Evolutionary conservation across 2,113 vertebrate species (phyloP), one percentile per base, ranked within the genome.

Genomic region (Plecotus auritus): DNA sequence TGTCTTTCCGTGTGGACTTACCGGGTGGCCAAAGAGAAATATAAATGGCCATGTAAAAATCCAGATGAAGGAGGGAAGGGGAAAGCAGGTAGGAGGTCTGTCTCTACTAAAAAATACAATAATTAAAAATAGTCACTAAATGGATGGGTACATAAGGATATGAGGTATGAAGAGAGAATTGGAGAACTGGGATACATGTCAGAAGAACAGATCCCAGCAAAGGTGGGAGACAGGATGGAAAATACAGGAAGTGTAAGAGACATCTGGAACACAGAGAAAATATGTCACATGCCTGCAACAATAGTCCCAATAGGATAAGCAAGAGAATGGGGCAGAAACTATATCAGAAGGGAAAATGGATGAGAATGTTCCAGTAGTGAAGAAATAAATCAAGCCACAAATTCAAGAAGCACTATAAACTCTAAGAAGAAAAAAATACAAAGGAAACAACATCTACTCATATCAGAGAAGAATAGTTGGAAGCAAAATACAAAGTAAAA

Each of bases 121-220:
- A 76, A 42, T 78, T 81, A 86, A 93, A 94, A 77, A 51, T 13
- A 84, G 85, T 56, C 28, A 92, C 32, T n/a, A 90, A 91, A 76
- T 82, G 23, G 13, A 7, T 49, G 14, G 14, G 40, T 66, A 47
- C 73, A 69, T 47, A 89, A 77, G 16, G 40, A 67, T 73, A 54
- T 30, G 14, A 93, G 42, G n/a, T 11, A 51, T 28, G 40, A 51
- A 78, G 16, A 81, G n/a, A 87, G 26, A 90, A 72, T 2, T 17
- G 37, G 16, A 56, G 22, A 81, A 51, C 4, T 54, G 18, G 23
- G 90, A 88, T 51, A 56, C 4, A 83, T 14, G 7, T 81, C 37
- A 77, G 28, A 45, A 95, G 47, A 78, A 85, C 80, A 85, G 35
- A 85, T 42, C 10, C n/a, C 51, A 11, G 88, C 17, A 26, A 82